Conservation (phyloP, 2,113 vertebrate genomes). For the Trematomus loennbergii region DNA sequence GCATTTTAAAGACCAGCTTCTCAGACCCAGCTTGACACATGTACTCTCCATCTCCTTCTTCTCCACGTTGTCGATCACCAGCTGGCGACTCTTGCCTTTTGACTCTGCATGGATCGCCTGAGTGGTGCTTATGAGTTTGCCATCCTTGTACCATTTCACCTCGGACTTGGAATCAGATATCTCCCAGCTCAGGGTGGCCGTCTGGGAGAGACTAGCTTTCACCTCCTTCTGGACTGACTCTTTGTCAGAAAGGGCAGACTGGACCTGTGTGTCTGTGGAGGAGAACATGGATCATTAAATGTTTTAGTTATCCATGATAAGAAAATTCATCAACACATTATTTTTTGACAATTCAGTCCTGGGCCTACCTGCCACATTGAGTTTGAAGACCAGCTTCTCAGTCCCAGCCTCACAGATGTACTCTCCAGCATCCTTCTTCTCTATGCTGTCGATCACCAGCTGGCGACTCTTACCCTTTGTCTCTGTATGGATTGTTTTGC, state of each 20-base stretch:
- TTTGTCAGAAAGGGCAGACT: constrained; percentile 76
- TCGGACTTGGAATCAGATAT: constrained; percentile 78
- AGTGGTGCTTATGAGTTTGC: constrained; percentile 77
- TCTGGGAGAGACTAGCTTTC: constrained; percentile 74
- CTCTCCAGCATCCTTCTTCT: constrained; percentile 86
- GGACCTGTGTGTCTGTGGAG: constrained; percentile 36
- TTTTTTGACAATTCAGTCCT: no score
- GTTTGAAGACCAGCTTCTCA: constrained; percentile 78
- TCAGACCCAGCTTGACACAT: constrained; percentile 83
- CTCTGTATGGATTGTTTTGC: constrained; percentile 77
- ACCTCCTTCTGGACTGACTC: constrained; percentile 85
- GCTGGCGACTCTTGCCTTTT: constrained; percentile 72
- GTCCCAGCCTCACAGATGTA: constrained; percentile 84
- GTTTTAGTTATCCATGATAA: no score
- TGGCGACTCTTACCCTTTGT: constrained; percentile 76
- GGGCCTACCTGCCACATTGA: constrained; percentile 59
- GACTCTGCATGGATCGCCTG: constrained; percentile 75
- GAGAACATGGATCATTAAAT: not conserved
- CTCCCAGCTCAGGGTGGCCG: constrained; percentile 81
- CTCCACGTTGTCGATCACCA: constrained; percentile 83
- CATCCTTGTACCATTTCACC: constrained; percentile 89
- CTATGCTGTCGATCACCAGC: constrained; percentile 82
- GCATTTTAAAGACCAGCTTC: constrained; percentile 82
- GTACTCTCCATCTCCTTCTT: constrained; percentile 87
- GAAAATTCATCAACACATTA: not conserved